phyloP scores from a whole-genome alignment of 2,888 invertebrate genomes.

The Latheticus oryzae region DNA sequence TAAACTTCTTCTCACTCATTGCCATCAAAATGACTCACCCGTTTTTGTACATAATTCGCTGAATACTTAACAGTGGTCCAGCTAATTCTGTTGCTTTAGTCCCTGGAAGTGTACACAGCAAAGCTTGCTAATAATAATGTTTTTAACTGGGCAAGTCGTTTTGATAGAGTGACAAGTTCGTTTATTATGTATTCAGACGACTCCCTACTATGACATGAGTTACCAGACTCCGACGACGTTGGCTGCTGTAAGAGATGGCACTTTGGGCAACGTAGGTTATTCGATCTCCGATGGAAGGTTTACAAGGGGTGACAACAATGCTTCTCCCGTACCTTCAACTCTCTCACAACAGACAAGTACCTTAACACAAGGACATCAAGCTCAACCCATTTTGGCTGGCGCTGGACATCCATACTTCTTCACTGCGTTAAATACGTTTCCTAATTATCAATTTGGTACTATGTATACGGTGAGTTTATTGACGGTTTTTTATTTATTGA shows the following conservation, averaged over 20 bases:
- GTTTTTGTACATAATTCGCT: conserved; percentile 39
- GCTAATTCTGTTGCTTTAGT: conserved; percentile 39
- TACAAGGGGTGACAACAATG: conserved; percentile 80
- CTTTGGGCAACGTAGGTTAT: conserved; percentile 76
- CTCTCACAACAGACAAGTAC: conserved; percentile 76
- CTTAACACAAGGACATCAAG: conserved; percentile 70
- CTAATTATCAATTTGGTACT: conserved; percentile 78
- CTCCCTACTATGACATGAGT: conserved; percentile 80
- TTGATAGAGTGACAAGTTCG: conserved; percentile 55
- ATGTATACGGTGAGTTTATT: conserved; percentile 74
- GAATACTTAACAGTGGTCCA: conserved; percentile 36
- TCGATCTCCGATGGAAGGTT: conserved; percentile 78
- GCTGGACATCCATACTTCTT: conserved; percentile 79
- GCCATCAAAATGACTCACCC: conserved; percentile 55
- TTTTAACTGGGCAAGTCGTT: conserved; percentile 49
- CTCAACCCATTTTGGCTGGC: conserved; percentile 71
- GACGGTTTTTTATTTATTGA: conserved; percentile 9
- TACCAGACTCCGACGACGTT: conserved; percentile 80
- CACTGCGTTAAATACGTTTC: conserved; percentile 75
- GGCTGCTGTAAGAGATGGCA: conserved; percentile 75
- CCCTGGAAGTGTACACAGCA: conserved; percentile 19
- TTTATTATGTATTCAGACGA: conserved; percentile 61
- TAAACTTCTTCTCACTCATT: conserved; percentile 51
- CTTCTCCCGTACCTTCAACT: conserved; percentile 83
- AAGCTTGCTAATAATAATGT: conserved; percentile 35